phyloP scores from a whole-genome alignment of 2,797 vertebrate species.

The Adrianichthys oophorus region DNA sequence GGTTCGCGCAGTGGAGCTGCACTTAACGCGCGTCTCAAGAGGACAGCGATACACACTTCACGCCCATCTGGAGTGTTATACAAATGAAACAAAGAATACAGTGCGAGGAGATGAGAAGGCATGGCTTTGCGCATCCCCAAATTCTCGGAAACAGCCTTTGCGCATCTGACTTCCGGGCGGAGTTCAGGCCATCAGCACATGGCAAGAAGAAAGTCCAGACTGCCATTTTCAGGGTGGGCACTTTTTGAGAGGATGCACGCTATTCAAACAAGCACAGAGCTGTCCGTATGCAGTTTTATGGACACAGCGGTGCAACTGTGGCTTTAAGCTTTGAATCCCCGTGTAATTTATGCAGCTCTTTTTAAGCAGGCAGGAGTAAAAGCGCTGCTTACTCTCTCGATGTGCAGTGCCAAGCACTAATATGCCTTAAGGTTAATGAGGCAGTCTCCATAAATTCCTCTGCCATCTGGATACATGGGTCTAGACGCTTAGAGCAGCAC shows the following conservation, averaged over 20 bases:
- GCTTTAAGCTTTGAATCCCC: conserved; percentile 4
- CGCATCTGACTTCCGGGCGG: conserved; percentile 60
- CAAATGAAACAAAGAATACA: not conserved
- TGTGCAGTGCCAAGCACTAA: conserved; percentile 68
- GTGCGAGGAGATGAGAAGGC: conserved; percentile 6
- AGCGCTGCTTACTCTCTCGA: conserved; percentile 33
- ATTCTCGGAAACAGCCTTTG: conserved; percentile 54
- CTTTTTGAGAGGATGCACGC: conserved; percentile 38
- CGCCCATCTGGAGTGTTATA: not conserved
- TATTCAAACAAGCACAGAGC: conserved; percentile 31
- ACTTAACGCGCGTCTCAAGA: conserved; percentile 5
- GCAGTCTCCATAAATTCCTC: conserved; percentile 70
- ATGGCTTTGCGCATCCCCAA: conserved; percentile 45
- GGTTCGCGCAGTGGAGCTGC: conserved; percentile 5
- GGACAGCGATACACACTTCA: not conserved
- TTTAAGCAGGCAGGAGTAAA: conserved; percentile 30
- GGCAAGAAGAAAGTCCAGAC: conserved; percentile 39
- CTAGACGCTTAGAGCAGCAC: conserved; percentile 63
- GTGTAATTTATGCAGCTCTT: conserved; percentile 41
- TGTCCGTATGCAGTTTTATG: conserved; percentile 9
- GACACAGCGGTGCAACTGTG: conserved; percentile 6
- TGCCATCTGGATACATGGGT: conserved; percentile 65
- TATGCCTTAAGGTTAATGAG: conserved; percentile 76
- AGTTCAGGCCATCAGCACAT: conserved; percentile 48
- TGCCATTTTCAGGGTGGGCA: conserved; percentile 69